Evolutionary conservation across 2,797 vertebrate genomes (phyloP), one percentile per base, ranked within the genome.

Genomic region (Neoniphon sammara): DNA sequence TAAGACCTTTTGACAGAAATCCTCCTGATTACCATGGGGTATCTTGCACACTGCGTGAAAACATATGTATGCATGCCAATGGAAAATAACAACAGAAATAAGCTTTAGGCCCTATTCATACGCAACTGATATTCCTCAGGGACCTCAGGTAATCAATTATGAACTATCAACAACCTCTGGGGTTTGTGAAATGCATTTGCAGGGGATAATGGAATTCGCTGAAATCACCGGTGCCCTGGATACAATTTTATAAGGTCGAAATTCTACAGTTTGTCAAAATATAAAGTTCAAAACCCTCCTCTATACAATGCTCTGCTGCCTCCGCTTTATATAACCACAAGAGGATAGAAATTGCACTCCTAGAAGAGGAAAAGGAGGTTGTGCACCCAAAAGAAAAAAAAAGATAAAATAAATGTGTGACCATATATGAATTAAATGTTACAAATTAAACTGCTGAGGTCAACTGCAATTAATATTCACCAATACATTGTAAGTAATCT

Each of bases 81-180:
- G 30, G 82, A 72, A 80, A 70, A 39, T n/a, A 83, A 84, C 69
- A 70, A 59, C 66, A 78, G 21, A 59, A 59, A 57, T 23, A 34
- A 34, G 84, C 76, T 77, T 77, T 47, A 20, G 84, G 81, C 81
- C 21, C 27, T 0, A 31, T 11, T 84, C 81, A 83, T 88, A 42
- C 0, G 70, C 53, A 82, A 77, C 65, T 75, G 50, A 84, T 70
- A 68, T 89, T 87, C 88, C 72, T 70, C 73, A 56, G 60, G 15
- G 62, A 87, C 80, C 71, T 73, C 78, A 66, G 77, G 85, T 88
- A 78, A 83, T 81, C 80, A 84, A 86, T 34, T 34, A 34, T 84
- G 78, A 85, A 85, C 85, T 67, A 66, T 5, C 63, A 78, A 75
- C 75, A 80, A 80, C 76, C 80, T 78, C 70, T 60, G 50, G 9